Percentiles rank a stretch among this genome's conserved stretches.
Evolutionary conservation across 2,888 invertebrate genomes (phyloP).

Genomic region (Eristalinus sepulchralis): DNA sequence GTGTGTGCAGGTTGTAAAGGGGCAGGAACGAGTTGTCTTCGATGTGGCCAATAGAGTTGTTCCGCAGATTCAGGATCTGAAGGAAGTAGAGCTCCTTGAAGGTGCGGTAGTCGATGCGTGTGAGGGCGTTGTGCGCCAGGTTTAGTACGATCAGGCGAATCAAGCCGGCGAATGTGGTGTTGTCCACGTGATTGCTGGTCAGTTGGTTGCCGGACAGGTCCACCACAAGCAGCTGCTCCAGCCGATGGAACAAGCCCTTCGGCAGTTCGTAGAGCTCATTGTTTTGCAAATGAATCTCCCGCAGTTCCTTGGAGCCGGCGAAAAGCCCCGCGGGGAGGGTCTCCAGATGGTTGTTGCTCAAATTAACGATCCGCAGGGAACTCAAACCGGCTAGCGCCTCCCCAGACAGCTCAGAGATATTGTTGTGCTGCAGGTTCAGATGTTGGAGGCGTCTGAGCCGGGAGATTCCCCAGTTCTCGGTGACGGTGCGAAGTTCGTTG

Average conservation of each 20-base stretch:
- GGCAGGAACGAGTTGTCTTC: conserved; percentile 94
- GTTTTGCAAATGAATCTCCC: conserved; percentile 91
- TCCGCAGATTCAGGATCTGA: conserved; percentile 91
- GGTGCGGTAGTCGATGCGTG: conserved; percentile 90
- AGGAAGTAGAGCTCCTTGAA: conserved; percentile 93
- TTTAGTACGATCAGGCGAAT: conserved; percentile 92
- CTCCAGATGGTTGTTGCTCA: conserved; percentile 92
- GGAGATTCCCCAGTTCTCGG: conserved; percentile 89
- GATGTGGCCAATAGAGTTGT: conserved; percentile 93
- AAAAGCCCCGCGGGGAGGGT: conserved; percentile 92
- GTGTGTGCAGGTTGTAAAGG: conserved; percentile 92
- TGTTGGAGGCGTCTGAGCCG: conserved; percentile 89
- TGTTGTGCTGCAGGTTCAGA: conserved; percentile 91
- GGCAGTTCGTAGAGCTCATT: conserved; percentile 92
- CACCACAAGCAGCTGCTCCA: conserved; percentile 91
- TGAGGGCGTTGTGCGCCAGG: conserved; percentile 91
- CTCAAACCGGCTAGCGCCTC: conserved; percentile 90
- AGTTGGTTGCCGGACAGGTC: conserved; percentile 93
- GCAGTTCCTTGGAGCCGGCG: conserved; percentile 89
- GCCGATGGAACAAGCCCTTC: conserved; percentile 90
- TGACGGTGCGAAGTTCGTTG: conserved; percentile 88
- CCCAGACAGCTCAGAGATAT: conserved; percentile 89
- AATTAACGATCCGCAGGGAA: conserved; percentile 90
- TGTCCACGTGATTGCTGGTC: conserved; percentile 91
- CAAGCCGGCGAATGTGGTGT: conserved; percentile 92